These are phyloP conservation scores for Heterotilapia buettikoferi DNA, from an alignment of 2,113 vertebrate genomes.

Conservation along the genomic window DNA sequence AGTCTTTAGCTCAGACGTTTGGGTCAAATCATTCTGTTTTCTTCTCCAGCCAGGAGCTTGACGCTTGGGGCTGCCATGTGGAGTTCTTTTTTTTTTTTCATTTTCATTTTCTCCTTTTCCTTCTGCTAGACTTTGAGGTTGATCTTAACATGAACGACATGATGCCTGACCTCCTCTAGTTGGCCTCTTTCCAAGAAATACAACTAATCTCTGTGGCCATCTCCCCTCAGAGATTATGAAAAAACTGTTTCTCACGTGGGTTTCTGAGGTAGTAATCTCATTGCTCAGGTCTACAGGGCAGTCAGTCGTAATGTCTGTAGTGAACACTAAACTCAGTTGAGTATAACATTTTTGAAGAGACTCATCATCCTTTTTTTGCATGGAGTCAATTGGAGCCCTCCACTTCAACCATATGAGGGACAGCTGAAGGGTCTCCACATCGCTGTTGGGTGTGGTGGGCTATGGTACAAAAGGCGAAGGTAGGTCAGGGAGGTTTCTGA, in stretches of 20 bases:
- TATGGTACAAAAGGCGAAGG: not conserved
- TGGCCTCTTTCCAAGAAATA: not conserved
- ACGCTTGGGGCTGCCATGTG: not conserved
- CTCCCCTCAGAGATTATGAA: not conserved
- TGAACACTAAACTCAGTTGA: not conserved
- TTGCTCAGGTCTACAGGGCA: not conserved
- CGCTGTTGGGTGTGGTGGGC: not conserved
- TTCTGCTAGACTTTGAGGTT: not conserved
- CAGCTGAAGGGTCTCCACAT: not conserved
- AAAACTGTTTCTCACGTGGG: not conserved
- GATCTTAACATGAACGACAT: not conserved
- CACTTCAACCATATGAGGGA: not conserved
- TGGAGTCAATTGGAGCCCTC: not conserved
- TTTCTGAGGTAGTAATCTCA: not conserved
- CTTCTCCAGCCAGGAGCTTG: not conserved
- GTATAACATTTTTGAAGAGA: not conserved
- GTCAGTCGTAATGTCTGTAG: not conserved
- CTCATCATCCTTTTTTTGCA: not conserved
- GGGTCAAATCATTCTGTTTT: not conserved
- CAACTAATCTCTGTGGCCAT: not conserved
- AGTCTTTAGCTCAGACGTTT: not conserved
- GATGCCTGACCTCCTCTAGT: not conserved
- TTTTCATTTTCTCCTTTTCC: not conserved
- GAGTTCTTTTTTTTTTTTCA: rapidly evolving
- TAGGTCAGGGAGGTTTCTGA: not conserved